phyloP scores from a whole-genome alignment of 2,797 vertebrate genomes.

The Champsocephalus esox region DNA sequence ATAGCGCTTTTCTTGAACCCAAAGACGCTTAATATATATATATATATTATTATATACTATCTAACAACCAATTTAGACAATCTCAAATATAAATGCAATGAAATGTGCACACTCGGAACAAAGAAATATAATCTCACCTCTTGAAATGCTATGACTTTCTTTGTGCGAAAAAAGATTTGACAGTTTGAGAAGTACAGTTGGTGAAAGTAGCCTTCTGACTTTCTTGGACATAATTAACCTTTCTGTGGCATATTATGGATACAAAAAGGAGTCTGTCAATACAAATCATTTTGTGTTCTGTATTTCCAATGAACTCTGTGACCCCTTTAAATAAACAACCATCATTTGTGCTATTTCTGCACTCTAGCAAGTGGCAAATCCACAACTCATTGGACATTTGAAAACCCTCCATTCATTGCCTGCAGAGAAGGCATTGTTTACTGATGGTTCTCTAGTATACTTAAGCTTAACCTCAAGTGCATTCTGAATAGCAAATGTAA shows the following conservation, averaged over 20 bases:
- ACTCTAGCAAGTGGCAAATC: constrained; percentile 16
- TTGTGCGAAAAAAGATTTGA: not conserved
- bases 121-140: not conserved
- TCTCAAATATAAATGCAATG: no score
- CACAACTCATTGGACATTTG: constrained; percentile 17
- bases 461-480: constrained; percentile 28
- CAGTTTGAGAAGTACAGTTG: not conserved
- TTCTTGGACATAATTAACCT: constrained; percentile 30
- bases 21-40: no score
- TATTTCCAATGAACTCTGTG: constrained; percentile 35
- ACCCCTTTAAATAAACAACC: constrained; percentile 20
- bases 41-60: no score
- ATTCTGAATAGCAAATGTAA: constrained; percentile 52
- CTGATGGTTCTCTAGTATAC: constrained; percentile 13
- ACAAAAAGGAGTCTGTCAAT: constrained; percentile 6
- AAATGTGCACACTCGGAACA: not conserved
- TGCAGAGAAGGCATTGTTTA: constrained; percentile 25
- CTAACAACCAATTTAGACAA: no score
- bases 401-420: constrained; percentile 17
- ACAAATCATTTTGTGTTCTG: not conserved
- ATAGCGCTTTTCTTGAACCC: no score
- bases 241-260: constrained; percentile 20
- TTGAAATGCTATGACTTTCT: constrained; percentile 7
- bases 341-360: not conserved
- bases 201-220: not conserved